phyloP scores from a whole-genome alignment of 1,140 invertebrate genomes.

The Euglossa dilemma region DNA sequence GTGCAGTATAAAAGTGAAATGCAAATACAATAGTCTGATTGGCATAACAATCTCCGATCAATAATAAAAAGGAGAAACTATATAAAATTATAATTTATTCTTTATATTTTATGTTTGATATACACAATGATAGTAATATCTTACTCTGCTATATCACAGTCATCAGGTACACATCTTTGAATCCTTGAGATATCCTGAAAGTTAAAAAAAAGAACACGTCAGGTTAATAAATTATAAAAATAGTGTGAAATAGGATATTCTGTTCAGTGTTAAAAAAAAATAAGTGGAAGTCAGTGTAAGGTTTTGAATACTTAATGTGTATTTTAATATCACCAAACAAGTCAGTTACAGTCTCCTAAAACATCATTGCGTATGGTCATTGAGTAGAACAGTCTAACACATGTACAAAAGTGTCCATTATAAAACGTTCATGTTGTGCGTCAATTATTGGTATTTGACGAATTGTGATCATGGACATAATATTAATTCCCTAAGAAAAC shows the following conservation, averaged over 20 bases:
- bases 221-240: constrained; percentile 16
- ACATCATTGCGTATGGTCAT: constrained; percentile 73
- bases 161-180: constrained; percentile 77
- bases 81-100: constrained; percentile 64
- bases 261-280: constrained; percentile 59
- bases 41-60: background rate
- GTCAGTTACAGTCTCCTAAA: constrained; percentile 78
- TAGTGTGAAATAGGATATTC: constrained; percentile 43
- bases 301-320: constrained; percentile 73
- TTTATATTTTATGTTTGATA: constrained; percentile 28
- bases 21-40: constrained; percentile 24
- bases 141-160: constrained; percentile 77
- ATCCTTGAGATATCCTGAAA: constrained; percentile 76
- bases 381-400: constrained; percentile 70
- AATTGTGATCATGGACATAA: constrained; percentile 52
- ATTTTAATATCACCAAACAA: constrained; percentile 73
- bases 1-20: constrained; percentile 18
- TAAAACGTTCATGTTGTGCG: constrained; percentile 69
- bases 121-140: constrained; percentile 59
- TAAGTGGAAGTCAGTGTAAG: constrained; percentile 66
- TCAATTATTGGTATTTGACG: constrained; percentile 58
- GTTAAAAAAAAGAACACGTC: constrained; percentile 67
- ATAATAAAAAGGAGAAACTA: constrained; percentile 39
- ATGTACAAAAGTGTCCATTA: constrained; percentile 73
- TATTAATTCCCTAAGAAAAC: constrained; percentile 48